Conservation (phyloP, 1,140 invertebrate species). For the Sipha flava region DNA sequence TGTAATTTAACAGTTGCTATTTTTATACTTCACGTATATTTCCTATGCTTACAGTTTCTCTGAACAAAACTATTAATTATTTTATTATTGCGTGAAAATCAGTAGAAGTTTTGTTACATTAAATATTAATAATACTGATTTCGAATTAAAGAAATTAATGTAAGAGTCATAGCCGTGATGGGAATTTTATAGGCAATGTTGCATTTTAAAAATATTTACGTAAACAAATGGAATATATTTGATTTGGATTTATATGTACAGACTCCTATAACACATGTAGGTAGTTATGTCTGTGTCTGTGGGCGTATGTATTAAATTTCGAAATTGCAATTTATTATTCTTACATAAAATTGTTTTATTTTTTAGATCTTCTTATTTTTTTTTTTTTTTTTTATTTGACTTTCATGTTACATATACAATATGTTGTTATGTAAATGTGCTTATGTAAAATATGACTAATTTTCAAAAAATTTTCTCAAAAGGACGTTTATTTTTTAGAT, state of each 20-base stretch:
- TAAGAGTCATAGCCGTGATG: neutral
- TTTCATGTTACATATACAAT: neutral
- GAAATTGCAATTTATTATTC: neutral
- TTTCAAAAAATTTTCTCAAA: no score
- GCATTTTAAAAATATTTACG: neutral
- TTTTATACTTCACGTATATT: neutral
- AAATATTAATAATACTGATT: neutral
- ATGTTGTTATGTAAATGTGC: neutral
- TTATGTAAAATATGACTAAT: neutral
- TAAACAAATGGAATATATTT: neutral
- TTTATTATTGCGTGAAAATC: neutral
- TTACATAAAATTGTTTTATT: neutral
- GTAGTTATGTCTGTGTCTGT: neutral
- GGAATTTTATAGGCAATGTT: no score
- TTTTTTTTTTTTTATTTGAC: neutral
- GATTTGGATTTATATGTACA: neutral
- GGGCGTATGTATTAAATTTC: neutral
- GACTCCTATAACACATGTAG: neutral
- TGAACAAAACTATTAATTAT: constrained; percentile 5
- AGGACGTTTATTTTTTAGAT: no score
- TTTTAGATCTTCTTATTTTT: neutral
- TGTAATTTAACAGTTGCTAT: neutral
- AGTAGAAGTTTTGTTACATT: neutral
- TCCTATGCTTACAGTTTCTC: neutral
- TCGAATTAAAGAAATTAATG: neutral